These are phyloP conservation scores for Cheirogaleus major DNA, from an alignment of 2,797 vertebrate species.

Conservation along the genomic window DNA sequence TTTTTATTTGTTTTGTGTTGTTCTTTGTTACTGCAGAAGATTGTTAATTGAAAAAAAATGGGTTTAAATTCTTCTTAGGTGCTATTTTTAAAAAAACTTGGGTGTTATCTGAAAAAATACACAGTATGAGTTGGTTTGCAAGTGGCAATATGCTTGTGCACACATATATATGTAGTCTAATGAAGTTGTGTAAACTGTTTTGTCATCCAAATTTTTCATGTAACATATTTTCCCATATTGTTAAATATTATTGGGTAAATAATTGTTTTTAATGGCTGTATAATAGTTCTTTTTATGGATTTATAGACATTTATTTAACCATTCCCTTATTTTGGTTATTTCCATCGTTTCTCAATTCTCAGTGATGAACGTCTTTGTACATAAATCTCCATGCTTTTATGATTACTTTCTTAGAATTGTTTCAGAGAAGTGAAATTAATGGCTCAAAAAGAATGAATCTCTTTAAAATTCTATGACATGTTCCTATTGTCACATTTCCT, in stretches of 20 bases:
- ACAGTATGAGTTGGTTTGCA: neutral
- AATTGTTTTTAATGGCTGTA: neutral
- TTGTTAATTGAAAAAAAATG: neutral
- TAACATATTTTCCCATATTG: neutral
- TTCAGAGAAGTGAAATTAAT: slow-evolving; percentile 36
- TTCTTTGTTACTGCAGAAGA: neutral
- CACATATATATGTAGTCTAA: neutral
- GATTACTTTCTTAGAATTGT: neutral
- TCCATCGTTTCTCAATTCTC: slow-evolving; percentile 9
- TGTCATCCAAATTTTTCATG: neutral
- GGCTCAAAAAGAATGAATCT: neutral
- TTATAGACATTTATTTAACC: neutral
- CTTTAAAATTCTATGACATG: neutral
- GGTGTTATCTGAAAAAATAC: neutral
- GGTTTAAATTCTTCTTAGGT: neutral
- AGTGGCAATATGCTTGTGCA: neutral
- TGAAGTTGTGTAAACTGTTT: neutral
- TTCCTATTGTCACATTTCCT: neutral
- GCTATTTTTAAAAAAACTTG: neutral
- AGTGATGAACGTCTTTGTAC: neutral
- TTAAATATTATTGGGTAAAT: neutral
- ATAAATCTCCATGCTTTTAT: neutral
- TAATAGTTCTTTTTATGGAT: neutral
- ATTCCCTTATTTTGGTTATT: neutral
- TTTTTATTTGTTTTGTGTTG: neutral